Evolutionary conservation across 1,140 invertebrate species (phyloP).

Genomic region (Protaetia brevitarsis): DNA sequence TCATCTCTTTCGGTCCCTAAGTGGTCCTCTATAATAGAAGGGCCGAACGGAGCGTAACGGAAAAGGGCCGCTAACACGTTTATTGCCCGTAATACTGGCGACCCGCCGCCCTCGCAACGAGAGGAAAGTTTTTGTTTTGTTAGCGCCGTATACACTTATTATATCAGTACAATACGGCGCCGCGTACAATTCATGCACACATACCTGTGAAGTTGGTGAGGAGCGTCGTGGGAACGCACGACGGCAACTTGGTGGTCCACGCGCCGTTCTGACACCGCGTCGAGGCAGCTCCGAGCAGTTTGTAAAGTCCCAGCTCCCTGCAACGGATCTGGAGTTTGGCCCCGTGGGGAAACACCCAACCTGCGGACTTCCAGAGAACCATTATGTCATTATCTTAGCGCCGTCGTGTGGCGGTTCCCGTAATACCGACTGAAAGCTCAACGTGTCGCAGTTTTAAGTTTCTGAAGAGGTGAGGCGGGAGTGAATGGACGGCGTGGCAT

Average conservation of each 20-base stretch:
- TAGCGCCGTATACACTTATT: neutral
- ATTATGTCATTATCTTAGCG: slow-evolving; percentile 25
- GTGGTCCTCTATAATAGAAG: neutral
- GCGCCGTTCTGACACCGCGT: slow-evolving; percentile 74
- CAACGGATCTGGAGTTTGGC: slow-evolving; percentile 70
- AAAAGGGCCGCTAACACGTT: slow-evolving; percentile 5
- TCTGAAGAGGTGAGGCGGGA: neutral
- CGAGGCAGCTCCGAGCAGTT: slow-evolving; percentile 65
- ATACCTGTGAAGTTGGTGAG: slow-evolving; percentile 81
- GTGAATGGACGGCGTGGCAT: neutral
- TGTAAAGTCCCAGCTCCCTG: slow-evolving; percentile 76
- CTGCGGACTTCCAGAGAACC: slow-evolving; percentile 37
- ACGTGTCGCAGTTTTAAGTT: slow-evolving; percentile 5
- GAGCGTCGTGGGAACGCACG: slow-evolving; percentile 75
- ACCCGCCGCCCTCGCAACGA: neutral
- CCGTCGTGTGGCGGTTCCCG: slow-evolving; percentile 2
- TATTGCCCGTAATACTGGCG: slow-evolving; percentile 2
- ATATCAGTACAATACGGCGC: neutral
- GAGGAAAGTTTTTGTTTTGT: slow-evolving; percentile 15
- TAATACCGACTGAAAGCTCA: slow-evolving; percentile 14
- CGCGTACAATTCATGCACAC: neutral
- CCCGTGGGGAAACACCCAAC: slow-evolving; percentile 60
- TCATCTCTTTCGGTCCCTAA: neutral
- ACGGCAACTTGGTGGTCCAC: slow-evolving; percentile 71
- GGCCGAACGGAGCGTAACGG: neutral